These are phyloP conservation scores for Temnothorax curvispinosus DNA, from an alignment of 1,140 invertebrate species.

Conservation along the genomic window DNA sequence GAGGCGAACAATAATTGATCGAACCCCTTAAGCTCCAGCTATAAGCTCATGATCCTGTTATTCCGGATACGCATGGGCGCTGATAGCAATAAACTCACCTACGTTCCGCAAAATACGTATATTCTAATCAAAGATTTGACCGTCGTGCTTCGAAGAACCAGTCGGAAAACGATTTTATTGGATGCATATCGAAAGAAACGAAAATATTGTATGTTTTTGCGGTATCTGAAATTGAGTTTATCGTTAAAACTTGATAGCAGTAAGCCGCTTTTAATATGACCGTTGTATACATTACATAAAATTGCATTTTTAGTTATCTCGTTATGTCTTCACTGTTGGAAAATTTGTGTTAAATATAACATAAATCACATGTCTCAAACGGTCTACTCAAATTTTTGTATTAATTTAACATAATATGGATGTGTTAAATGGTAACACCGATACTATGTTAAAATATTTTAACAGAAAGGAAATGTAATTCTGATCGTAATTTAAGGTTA, in stretches of 20 bases:
- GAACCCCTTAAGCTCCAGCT: conserved; percentile 74
- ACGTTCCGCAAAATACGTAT: conserved; percentile 62
- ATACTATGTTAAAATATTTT: too few species aligned
- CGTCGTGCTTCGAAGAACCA: conserved; percentile 1
- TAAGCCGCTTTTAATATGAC: background rate
- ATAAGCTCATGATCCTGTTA: conserved; percentile 78
- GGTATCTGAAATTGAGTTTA: background rate
- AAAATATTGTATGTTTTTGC: background rate
- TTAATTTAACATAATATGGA: too few species aligned
- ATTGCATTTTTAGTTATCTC: background rate
- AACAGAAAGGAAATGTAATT: too few species aligned
- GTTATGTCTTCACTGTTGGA: background rate
- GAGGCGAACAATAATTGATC: conserved; percentile 78
- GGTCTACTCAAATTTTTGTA: too few species aligned
- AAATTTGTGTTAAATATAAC: too few species aligned
- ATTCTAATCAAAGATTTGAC: conserved; percentile 60
- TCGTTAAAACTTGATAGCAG: background rate
- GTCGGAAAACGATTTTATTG: background rate
- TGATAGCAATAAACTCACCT: conserved; percentile 44
- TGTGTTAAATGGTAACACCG: too few species aligned
- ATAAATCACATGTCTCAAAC: too few species aligned
- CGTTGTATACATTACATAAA: background rate
- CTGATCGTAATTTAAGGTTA: too few species aligned
- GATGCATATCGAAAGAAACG: background rate
- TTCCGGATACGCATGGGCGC: conserved; percentile 73